phyloP scores from a whole-genome alignment of 1,140 invertebrate genomes.

The Brachionus sp. region DNA sequence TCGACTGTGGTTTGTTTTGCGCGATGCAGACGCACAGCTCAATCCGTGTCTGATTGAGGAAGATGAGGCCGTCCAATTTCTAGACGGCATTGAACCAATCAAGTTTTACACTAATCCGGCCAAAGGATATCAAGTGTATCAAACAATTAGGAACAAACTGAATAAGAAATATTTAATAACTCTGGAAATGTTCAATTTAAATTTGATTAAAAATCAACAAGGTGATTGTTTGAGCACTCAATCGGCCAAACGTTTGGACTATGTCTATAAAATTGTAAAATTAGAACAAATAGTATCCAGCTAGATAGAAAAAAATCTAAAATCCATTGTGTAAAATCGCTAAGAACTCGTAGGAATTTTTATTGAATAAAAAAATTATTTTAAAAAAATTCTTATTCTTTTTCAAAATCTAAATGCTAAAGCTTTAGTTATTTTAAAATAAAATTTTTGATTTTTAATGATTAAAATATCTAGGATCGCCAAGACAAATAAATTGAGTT shows the following conservation, averaged over 20 bases:
- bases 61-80: not conserved
- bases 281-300: not conserved
- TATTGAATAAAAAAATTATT: too few species aligned
- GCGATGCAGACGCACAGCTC: not conserved
- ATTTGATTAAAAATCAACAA: not conserved
- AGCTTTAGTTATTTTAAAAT: too few species aligned
- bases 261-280: not conserved
- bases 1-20: not conserved
- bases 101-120: slow-evolving; percentile 11
- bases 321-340: not conserved
- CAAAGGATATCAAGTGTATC: not conserved
- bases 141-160: not conserved
- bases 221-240: too few species aligned
- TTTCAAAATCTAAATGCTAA: too few species aligned
- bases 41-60: not conserved
- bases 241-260: not conserved
- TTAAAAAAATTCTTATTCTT: too few species aligned
- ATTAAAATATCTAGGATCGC: too few species aligned
- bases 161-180: slow-evolving; percentile 17
- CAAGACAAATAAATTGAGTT: too few species aligned
- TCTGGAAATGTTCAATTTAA: slow-evolving; percentile 1
- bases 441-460: too few species aligned
- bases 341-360: too few species aligned
- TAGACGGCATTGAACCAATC: not conserved
- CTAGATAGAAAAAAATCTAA: not conserved